Base-by-base conservation (phyloP, 2,888 invertebrate genomes). In the Macrophya alboannulata region DNA sequence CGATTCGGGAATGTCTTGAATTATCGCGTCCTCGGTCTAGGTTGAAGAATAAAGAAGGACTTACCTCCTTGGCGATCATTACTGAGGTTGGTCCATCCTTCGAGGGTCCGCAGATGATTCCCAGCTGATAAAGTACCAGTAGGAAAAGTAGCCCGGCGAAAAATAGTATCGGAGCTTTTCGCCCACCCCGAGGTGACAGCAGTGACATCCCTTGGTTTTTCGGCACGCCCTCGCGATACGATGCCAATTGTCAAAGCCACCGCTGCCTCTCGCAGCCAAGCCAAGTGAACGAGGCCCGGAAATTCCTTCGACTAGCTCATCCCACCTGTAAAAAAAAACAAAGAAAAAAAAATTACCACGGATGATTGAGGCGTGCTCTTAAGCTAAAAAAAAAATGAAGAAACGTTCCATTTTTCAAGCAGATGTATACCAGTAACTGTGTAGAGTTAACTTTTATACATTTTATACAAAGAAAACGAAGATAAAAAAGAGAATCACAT, bases 61-160 rank as follows among this genome's bases (percentile, higher is more conserved):
- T 90, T 88, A 94, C 94, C 92, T 94, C 93, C 89, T 93, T 94
- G 85, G 94, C 91, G 51, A 94, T 88, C 94, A 94, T 94, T 84
- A 94, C 88, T 12, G 94, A 89, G 10, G 90, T 88, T 6, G 92
- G 91, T 85, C 88, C 89, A 45, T 91, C 90, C 84, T 92, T 93
- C 48, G 89, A 88, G 17, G 90, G 88, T 62, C 90, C 91, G 87
- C 94, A 94, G 74, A 94, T 93, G 84, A 94, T 92, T 65, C 94
- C 94, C 68, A 94, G 91, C 86, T 94, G 94, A 87, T 94, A 92
- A 6, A 94, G 91, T 62, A 93, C 90, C 74, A 94, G 93, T 72
- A 94, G 89, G 45, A 93, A 90, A 85, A 93, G 89, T n/a, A 94
- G 90, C 71, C 92, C 92, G 68, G 93, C 87, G 88, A 94, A 90